Percentiles rank a stretch among this genome's conserved stretches.
phyloP scores from a whole-genome alignment of 1,140 invertebrate genomes.

The Parasteatoda tepidariorum region DNA sequence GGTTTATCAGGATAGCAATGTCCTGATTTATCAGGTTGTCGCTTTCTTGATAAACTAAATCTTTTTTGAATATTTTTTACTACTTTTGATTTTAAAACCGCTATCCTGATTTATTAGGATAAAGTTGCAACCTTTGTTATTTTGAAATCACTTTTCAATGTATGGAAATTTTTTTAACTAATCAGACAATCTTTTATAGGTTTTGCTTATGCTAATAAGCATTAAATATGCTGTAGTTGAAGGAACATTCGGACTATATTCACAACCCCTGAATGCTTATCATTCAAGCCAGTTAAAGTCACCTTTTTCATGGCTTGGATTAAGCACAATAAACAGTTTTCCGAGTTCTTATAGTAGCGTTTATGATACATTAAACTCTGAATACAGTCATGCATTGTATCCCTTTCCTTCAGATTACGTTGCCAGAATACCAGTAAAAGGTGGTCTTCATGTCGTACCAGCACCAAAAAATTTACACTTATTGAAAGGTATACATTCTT shows the following conservation, averaged over 20 bases:
- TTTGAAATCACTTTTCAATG: too few species aligned
- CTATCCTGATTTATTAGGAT: too few species aligned
- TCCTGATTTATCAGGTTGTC: too few species aligned
- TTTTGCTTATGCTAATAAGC: background rate
- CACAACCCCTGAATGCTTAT: background rate
- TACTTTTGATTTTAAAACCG: too few species aligned
- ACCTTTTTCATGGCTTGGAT: background rate
- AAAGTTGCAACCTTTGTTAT: too few species aligned
- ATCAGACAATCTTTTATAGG: too few species aligned
- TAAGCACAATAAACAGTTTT: background rate
- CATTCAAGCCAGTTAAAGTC: background rate
- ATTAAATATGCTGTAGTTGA: conserved; percentile 1
- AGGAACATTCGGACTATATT: conserved; percentile 2
- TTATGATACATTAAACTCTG: conserved; percentile 20
- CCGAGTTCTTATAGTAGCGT: background rate
- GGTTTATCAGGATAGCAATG: too few species aligned
- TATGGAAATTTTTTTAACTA: too few species aligned
- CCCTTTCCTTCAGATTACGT: conserved; percentile 1
- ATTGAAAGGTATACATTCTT: conserved; percentile 3
- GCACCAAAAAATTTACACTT: conserved; percentile 30
- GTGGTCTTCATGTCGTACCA: conserved; percentile 27
- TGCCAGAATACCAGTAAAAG: conserved; percentile 40
- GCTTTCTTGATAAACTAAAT: too few species aligned
- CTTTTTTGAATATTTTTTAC: too few species aligned
- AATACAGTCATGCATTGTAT: conserved; percentile 34